Evolutionary conservation across 2,113 vertebrate species (phyloP).

Genomic region (Thamnophis sirtalis): DNA sequence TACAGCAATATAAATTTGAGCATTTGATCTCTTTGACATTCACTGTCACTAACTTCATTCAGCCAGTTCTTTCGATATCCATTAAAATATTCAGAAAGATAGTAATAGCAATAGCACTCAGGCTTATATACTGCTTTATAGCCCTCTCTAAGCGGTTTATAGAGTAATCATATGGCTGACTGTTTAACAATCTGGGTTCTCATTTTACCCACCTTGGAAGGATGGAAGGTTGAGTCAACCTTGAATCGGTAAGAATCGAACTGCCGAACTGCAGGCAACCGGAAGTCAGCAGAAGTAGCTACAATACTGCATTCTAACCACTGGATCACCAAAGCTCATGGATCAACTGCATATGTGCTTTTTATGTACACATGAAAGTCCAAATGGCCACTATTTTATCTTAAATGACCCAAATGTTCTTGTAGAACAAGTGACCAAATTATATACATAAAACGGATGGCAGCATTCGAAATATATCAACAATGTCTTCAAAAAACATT

Average conservation of each 20-base stretch:
- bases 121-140: no score
- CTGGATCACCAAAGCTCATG: not conserved
- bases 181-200: no score
- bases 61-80: not conserved
- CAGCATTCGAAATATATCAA: not conserved
- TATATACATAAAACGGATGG: not conserved
- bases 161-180: no score
- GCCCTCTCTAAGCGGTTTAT: no score
- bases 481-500: not conserved
- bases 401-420: constrained; percentile 1
- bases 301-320: not conserved
- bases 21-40: not conserved
- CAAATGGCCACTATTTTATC: not conserved
- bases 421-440: not conserved
- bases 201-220: no score
- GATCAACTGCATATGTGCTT: not conserved
- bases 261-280: not conserved
- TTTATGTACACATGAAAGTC: not conserved
- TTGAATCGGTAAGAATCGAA: not conserved
- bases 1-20: fast-evolving
- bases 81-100: not conserved
- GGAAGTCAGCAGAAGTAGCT: not conserved
- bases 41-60: not conserved
- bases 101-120: no score
- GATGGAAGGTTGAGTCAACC: not conserved